A percentile compares a stretch with the other conserved stretches of the same genome.
Evolutionary conservation across 2,113 vertebrate species (phyloP).

Genomic region (Cettia cetti): DNA sequence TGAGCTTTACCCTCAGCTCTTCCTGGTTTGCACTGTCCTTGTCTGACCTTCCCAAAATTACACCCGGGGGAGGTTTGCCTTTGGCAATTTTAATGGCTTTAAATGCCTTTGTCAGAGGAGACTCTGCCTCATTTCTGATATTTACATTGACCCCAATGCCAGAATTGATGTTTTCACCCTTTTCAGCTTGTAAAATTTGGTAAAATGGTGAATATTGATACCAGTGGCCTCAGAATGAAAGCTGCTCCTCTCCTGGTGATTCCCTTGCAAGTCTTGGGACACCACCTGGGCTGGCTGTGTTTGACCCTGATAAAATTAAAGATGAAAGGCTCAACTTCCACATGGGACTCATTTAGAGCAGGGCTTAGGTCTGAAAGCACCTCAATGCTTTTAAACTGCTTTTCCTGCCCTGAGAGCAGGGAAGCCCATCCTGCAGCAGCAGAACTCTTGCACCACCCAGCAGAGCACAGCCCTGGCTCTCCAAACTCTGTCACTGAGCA

Average conservation of each 20-base stretch:
- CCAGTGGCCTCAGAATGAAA: not conserved
- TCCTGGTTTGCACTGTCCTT: not conserved
- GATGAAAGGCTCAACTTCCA: not conserved
- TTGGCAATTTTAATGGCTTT: not conserved
- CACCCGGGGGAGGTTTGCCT: not conserved
- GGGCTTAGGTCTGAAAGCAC: not conserved
- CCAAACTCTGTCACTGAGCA: not conserved
- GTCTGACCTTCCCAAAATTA: not conserved
- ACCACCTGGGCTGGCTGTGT: not conserved
- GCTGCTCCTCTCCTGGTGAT: not conserved
- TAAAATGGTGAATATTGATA: not conserved
- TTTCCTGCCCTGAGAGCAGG: not conserved
- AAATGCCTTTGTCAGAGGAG: not conserved
- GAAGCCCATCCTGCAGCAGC: not conserved
- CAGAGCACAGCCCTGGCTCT: not conserved
- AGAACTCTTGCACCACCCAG: not conserved
- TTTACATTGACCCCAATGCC: not conserved
- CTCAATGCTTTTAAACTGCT: not conserved
- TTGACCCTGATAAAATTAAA: not conserved
- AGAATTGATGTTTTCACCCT: not conserved
- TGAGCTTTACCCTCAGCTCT: not conserved
- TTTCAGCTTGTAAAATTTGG: not conserved
- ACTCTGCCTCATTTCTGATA: not conserved
- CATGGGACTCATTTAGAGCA: not conserved
- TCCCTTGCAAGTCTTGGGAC: not conserved